Base-by-base conservation (phyloP, 2,113 vertebrate species). In the Trogon melanurus region DNA sequence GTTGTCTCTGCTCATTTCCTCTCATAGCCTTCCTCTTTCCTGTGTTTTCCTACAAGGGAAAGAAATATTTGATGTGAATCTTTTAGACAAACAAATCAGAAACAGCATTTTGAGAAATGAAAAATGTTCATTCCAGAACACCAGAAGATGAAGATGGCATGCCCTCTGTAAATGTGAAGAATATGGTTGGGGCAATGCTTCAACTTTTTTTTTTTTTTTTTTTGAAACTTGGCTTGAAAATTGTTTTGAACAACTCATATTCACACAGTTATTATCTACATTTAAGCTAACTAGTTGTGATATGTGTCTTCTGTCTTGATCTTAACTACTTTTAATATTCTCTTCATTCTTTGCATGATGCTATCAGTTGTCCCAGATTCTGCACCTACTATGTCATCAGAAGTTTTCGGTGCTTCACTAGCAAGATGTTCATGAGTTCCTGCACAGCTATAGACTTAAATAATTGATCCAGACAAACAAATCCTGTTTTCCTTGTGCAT, bases 281-380 rank as follows among this genome's bases (percentile, higher is more conserved):
- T 61, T 69, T 74, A 85, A 74, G 61, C 44, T 74, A 75, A 62
- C 44, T 44, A 36, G 16, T 86, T 96, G 71, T 84, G 85, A 90
- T 85, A 67, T 36, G 23, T 85, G 32, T 4, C 36, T 88, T 93
- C 85, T 93, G 72, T 61, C 91, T 96, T 96, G 92, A 93, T 97
- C 85, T 84, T 86, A 86, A 91, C 90, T 88, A 30, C 95, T 95
- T 93, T 65, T 87, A 94, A 95, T 96, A 86, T 91, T 91, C 45
- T 93, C 25, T 86, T 94, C 66, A 58, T 95, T 96, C 93, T 96
- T 93, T 57, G 30, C 25, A 69, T 75, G 93, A 97, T 96, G 53
- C 19, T 96, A 94, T 96, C 95, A 20, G 48, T 53, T 93, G 92
- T 80, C 83, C 91, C 78, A 94, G 86, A 95, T 97, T 93, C 90